phyloP scores from a whole-genome alignment of 1,140 invertebrate species.

The Ctenoplectra terminalis region DNA sequence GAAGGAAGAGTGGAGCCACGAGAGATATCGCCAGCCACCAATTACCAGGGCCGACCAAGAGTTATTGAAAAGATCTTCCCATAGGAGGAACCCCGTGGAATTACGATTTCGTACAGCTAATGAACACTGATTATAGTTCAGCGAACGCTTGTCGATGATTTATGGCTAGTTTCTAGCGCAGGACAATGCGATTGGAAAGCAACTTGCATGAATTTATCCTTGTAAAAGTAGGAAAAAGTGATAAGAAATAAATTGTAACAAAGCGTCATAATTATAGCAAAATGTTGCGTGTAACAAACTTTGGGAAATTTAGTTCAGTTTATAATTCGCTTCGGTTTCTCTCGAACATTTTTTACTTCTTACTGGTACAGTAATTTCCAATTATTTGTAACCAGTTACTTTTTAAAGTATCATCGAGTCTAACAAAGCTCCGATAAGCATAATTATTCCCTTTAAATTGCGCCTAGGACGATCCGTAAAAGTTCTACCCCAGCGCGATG shows the following conservation, averaged over 20 bases:
- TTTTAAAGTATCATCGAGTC: too few relatives aligned
- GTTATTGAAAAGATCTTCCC: constrained; percentile 82
- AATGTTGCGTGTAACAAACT: too few relatives aligned
- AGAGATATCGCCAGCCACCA: constrained; percentile 80
- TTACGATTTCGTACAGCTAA: constrained; percentile 76
- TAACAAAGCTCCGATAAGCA: constrained; percentile 36
- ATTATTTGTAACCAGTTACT: too few relatives aligned
- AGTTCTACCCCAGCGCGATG: constrained; percentile 55
- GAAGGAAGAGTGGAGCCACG: constrained; percentile 69
- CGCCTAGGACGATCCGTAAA: constrained; percentile 60
- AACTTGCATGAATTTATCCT: background rate
- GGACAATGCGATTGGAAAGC: background rate
- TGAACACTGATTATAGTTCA: constrained; percentile 82
- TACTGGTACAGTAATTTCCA: too few relatives aligned
- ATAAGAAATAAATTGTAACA: too few relatives aligned
- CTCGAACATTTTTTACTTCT: too few relatives aligned
- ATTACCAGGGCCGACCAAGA: constrained; percentile 80
- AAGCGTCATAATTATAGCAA: too few relatives aligned
- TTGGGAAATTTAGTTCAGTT: too few relatives aligned
- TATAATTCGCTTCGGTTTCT: too few relatives aligned
- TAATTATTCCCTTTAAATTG: constrained; percentile 74
- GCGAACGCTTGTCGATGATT: constrained; percentile 76
- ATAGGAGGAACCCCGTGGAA: constrained; percentile 72
- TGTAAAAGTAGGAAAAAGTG: too few relatives aligned
- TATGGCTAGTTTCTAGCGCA: constrained; percentile 65